Base-by-base conservation (phyloP, 2,113 vertebrate genomes). In the Plecturocebus donacophilus region DNA sequence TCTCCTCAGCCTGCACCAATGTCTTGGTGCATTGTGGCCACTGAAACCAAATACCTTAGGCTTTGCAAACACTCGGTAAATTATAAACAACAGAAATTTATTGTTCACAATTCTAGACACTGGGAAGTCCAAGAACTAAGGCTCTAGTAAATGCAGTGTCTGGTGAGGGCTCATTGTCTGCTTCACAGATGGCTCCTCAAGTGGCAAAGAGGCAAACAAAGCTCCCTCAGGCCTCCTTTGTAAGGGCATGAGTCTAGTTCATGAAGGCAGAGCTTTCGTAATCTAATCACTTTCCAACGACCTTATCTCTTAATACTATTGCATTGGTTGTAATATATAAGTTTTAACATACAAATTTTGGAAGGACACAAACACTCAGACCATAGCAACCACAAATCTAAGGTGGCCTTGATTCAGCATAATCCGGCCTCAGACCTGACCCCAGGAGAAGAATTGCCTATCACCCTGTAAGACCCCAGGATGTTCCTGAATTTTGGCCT, bases 401-500 rank as follows among this genome's bases (percentile, higher is more conserved):
- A 54, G 49, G 45, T 1, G 30, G n/a, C 17, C 30, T 70, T 8
- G 3, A 21, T 54, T 25, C 2, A 52, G 20, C 17, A 13, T 40
- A 54, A 30, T 3, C 25, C 19, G 7, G 3, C 8, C 20, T 42
- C 40, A 19, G 17, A 40, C 75, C 30, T 25, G 3, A 27, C 42
- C 8, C 42, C 1, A 7, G 9, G 35, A 27, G 21, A 76, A 64
- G 52, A 42, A 47, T 27, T 82, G 17, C 32, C 2, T 7, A 68
- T 30, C 40, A 25, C 3, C 17, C 35, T n/a, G 58, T 16, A 4
- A 2, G 23, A 30, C 58, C 20, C 3, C 14, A 52, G 20, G 16
- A 16, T 17, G 0, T 54, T 42, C 32, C 20, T 45, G 23, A 13
- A 14, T n/a, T 30, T 9, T 17, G 20, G 27, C 1, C 8, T 66